These are phyloP conservation scores for Silurus meridionalis DNA, from an alignment of 2,113 vertebrate species.

Conservation along the genomic window DNA sequence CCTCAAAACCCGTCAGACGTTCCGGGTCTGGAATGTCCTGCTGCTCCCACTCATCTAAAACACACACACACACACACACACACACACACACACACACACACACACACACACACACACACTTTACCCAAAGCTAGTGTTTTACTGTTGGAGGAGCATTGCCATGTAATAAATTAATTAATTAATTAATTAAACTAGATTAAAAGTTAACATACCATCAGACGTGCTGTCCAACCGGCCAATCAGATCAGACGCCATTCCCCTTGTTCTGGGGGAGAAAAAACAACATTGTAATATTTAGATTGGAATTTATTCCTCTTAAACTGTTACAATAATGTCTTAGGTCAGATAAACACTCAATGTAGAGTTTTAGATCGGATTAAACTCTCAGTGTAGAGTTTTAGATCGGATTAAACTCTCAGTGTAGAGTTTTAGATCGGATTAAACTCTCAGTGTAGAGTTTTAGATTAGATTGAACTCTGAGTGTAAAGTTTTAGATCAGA, in stretches of 20 bases:
- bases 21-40: conserved; percentile 66
- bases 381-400: background rate
- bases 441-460: background rate
- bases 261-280: conserved; percentile 58
- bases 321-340: too few relatives aligned
- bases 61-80: conserved; percentile 29
- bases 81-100: conserved; percentile 22
- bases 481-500: background rate
- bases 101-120: background rate
- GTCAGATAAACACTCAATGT: background rate
- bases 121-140: background rate
- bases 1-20: conserved; percentile 75
- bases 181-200: background rate
- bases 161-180: background rate
- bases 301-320: background rate
- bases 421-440: background rate
- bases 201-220: conserved; percentile 70
- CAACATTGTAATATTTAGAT: background rate
- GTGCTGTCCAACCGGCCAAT: conserved; percentile 75
- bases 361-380: background rate
- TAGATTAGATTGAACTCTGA: background rate
- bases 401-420: background rate
- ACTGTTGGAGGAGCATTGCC: background rate
- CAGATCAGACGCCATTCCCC: conserved; percentile 75
- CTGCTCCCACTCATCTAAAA: conserved; percentile 76